Conservation (phyloP, 2,888 invertebrate genomes). For the Digitonthophagus gazella region DNA sequence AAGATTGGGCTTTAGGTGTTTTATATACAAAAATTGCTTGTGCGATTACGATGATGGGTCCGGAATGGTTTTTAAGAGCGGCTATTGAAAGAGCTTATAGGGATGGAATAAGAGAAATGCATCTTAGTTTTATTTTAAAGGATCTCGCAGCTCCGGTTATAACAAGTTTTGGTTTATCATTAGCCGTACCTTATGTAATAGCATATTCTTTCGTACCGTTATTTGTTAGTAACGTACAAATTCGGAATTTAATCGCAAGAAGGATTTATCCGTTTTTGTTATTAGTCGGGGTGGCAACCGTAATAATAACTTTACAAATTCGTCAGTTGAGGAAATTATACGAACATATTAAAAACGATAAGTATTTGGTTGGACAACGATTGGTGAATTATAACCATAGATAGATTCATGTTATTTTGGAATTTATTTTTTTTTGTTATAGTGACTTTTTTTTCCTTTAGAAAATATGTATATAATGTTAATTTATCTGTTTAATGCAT, state of each 20-base stretch:
- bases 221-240: constrained; percentile 61
- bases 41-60: constrained; percentile 96
- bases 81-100: constrained; percentile 92
- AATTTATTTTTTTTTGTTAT: too few relatives aligned
- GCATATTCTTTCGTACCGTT: constrained; percentile 76
- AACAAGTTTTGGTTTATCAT: constrained; percentile 81
- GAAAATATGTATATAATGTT: too few relatives aligned
- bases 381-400: constrained; percentile 95
- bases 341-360: constrained; percentile 98
- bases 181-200: constrained; percentile 90
- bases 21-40: constrained; percentile 97
- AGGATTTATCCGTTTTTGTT: constrained; percentile 88
- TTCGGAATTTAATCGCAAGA: constrained; percentile 75
- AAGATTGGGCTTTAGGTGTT: constrained; percentile 98
- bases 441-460: too few relatives aligned
- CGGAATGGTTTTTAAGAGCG: constrained; percentile 89
- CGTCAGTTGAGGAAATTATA: constrained; percentile 92
- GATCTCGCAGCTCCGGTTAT: constrained; percentile 88
- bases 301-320: constrained; percentile 80
- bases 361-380: constrained; percentile 94
- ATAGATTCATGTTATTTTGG: too few relatives aligned
- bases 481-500: too few relatives aligned
- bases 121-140: constrained; percentile 80
- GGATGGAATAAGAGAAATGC: constrained; percentile 90
- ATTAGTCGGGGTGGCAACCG: constrained; percentile 64